Evolutionary conservation across 2,888 invertebrate genomes (phyloP).

Genomic region (Smittia aterrima): DNA sequence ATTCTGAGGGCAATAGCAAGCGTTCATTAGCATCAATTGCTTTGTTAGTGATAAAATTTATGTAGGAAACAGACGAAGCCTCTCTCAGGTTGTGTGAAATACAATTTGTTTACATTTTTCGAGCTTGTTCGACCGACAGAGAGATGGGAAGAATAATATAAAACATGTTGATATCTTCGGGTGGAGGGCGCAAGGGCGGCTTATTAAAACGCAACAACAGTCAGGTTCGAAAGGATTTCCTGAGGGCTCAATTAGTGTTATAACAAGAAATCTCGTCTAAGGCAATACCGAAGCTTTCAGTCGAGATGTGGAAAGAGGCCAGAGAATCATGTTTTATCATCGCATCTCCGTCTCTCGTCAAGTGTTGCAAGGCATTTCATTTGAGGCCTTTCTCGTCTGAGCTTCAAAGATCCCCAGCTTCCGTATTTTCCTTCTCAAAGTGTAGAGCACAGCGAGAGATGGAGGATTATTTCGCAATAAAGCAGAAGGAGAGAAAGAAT

Average conservation of each 20-base stretch:
- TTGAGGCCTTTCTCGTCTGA: background rate
- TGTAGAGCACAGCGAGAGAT: background rate
- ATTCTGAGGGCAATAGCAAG: background rate
- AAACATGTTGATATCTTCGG: conserved; percentile 18
- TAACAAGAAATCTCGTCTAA: conserved; percentile 4
- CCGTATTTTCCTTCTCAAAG: background rate
- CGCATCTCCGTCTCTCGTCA: conserved; percentile 23
- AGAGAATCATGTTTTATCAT: conserved; percentile 37
- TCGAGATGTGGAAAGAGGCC: background rate
- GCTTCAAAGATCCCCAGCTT: background rate
- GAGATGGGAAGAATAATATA: background rate
- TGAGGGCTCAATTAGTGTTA: conserved; percentile 38
- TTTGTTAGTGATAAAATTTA: background rate
- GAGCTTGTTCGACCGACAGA: background rate
- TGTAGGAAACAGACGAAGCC: background rate
- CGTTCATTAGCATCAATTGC: conserved; percentile 35
- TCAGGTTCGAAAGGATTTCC: conserved; percentile 13
- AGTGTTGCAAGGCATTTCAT: background rate
- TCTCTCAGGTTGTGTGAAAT: background rate
- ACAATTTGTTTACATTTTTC: conserved; percentile 29
- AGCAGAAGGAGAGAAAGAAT: conserved; percentile 24
- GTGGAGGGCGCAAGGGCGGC: background rate
- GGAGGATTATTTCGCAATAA: conserved; percentile 37
- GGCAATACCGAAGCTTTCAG: background rate
- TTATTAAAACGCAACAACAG: conserved; percentile 1